Base-by-base conservation (phyloP, 1,140 invertebrate species). In the Myzus persicae region DNA sequence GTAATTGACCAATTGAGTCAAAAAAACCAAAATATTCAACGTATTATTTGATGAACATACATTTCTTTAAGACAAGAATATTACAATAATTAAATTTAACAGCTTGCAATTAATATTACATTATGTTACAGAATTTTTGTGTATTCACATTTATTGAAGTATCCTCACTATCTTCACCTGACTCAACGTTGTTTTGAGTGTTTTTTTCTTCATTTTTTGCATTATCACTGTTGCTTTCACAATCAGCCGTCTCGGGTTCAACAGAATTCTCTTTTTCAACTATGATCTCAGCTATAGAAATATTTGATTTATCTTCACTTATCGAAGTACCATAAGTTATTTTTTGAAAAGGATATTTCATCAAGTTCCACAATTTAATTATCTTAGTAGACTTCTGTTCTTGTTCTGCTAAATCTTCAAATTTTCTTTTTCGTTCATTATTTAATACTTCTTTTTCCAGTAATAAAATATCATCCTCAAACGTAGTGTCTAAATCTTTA, bases 301-400 rank as follows among this genome's bases (percentile, higher is more conserved):
- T 92, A 84, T 84, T 51, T 59, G 36, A n/a, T 82, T 84, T 20
- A 42, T 93, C 40, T 84, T 82, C 11, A 85, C 40, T 84, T 40
- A 54, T 31, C 18, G 81, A 48, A 40, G 36, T 51, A 42, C 81
- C 91, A 40, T 20, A 54, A 5, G 91, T 42, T 51, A 93, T 42
- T 93, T 84, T 93, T n/a, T 85, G 67, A 84, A 93, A 93, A 20
- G 91, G 91, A 84, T 51, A 85, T 85, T 93, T 93, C 48, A 93
- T 93, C 3, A 93, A 54, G 24, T 93, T 93, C 91, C 91, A 93
- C 6, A 93, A 40, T 51, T 93, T 93, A 40, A 84, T 2, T 93
- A 84, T 38, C 42, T 93, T 93, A 51, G 14, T 54, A 40, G 91
- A 9, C 20, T 84, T 40, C 2, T 93, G 44, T 22, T 85, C 91